Conservation (phyloP, 2,888 invertebrate species). For the Tuta absoluta region DNA sequence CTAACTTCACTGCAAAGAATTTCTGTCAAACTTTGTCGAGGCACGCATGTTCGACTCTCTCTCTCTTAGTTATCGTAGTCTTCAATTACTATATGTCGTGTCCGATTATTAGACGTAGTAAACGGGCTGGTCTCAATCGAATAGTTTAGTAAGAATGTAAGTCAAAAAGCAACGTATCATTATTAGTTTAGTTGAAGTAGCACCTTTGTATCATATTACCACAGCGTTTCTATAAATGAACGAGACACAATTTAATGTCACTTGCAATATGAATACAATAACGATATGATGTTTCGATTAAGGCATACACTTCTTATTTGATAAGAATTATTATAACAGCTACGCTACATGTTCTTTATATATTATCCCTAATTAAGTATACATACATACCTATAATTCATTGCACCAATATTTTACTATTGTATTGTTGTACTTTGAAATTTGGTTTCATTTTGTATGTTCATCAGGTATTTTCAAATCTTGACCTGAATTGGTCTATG, state of each 20-base stretch:
- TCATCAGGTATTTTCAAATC: not conserved
- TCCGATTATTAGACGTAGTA: too few relatives aligned
- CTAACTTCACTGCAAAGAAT: too few relatives aligned
- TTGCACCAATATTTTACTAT: slow-evolving; percentile 47
- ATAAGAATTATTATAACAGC: slow-evolving; percentile 66
- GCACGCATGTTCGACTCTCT: too few relatives aligned
- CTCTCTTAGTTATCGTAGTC: too few relatives aligned
- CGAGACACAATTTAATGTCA: slow-evolving; percentile 23
- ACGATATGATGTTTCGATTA: slow-evolving; percentile 77
- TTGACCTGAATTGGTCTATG: not conserved
- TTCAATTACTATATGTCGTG: too few relatives aligned
- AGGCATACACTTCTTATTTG: slow-evolving; percentile 78
- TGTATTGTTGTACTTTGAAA: slow-evolving; percentile 45
- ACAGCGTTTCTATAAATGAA: slow-evolving; percentile 11
- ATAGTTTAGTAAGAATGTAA: too few relatives aligned
- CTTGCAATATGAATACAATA: slow-evolving; percentile 75
- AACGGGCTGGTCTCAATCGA: too few relatives aligned
- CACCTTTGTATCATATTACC: not conserved
- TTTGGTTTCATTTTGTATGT: slow-evolving; percentile 31
- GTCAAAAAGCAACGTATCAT: not conserved
- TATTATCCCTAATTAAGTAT: slow-evolving; percentile 22
- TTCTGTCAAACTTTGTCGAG: too few relatives aligned
- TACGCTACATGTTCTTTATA: slow-evolving; percentile 51
- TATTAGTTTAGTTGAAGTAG: not conserved
- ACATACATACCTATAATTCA: slow-evolving; percentile 40